Base-by-base conservation (phyloP, 35 echinoderm and acorn worm genomes). In the Chiridota heheva region DNA sequence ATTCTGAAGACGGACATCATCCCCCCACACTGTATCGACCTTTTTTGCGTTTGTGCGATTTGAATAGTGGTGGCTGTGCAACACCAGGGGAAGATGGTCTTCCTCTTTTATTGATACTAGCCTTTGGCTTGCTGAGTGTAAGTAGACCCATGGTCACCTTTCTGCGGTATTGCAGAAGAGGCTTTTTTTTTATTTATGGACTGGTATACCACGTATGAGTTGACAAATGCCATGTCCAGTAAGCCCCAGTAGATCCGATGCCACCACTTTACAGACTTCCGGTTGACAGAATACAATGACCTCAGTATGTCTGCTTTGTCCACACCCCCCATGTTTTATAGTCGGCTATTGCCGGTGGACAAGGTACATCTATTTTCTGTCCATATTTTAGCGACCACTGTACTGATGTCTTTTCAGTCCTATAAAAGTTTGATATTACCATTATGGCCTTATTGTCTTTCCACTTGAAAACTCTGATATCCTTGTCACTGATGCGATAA, bases 181-280 rank as follows among this genome's bases (percentile, higher is more conserved):
- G 62, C 15, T 13, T 66, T 66, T 31, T 66, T 10, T 27, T n/a
- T n/a, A n/a, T n/a, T n/a, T n/a, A 59, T 78, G 45, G 75, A 59
- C 37, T 57, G 75, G 32, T 59, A 8, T 2, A 17, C 57, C 12
- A 78, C 2, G 60, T 59, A 78, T 12, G 75, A 78, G 57, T 78
- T 78, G 20, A 49, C 70, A 74, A 74, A 74, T 74, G 70, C 46
- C 1, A 78, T 27, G 29, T 65, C 30, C 40, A 72, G 7, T 12
- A 44, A 16, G 28, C 69, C 40, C 61, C 27, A 43, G 46, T 69
- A 82, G 6, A 82, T 2, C 24, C 64, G 12, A 24, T 82, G 61
- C 64, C 80, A 82, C 62, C 64, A 69, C 63, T 82, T 82, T 7
- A 47, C 24, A 29, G 80, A 82, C 62, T 82, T 82, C 36, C 80